A percentile compares a stretch with the other conserved stretches of the same genome.
Conservation (phyloP, 2,888 invertebrate genomes). For the Pristionchus entomophagus region DNA sequence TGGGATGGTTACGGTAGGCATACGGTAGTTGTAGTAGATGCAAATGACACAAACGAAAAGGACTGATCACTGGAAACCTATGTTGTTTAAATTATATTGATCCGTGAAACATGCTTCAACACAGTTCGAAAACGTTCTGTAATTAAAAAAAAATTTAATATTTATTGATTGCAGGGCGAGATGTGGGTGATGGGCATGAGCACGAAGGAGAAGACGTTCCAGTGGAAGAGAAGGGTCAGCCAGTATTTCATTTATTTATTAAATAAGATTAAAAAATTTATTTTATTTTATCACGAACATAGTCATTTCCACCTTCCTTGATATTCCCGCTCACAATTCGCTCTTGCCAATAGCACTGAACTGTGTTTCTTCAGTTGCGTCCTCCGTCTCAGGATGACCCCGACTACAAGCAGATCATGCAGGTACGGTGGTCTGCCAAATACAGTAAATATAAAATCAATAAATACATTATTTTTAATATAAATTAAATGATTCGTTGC, state of each 20-base stretch:
- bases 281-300: background rate
- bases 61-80: no score
- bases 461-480: background rate
- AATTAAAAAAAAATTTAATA: background rate
- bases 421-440: background rate
- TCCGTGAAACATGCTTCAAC: background rate
- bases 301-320: background rate
- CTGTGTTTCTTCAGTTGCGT: background rate
- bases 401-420: background rate
- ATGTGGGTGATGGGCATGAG: slow-evolving; percentile 33
- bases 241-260: background rate
- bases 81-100: background rate
- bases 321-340: no score
- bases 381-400: background rate
- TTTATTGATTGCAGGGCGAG: background rate
- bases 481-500: background rate
- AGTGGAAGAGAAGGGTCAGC: background rate
- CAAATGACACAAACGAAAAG: no score
- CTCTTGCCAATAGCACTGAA: no score
- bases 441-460: background rate
- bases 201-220: background rate
- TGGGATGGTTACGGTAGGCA: background rate
- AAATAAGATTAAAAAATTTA: background rate
- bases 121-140: background rate
- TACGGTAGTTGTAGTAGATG: no score